Evolutionary conservation across 2,888 invertebrate genomes (phyloP).

Genomic region (Priapulus caudatus): DNA sequence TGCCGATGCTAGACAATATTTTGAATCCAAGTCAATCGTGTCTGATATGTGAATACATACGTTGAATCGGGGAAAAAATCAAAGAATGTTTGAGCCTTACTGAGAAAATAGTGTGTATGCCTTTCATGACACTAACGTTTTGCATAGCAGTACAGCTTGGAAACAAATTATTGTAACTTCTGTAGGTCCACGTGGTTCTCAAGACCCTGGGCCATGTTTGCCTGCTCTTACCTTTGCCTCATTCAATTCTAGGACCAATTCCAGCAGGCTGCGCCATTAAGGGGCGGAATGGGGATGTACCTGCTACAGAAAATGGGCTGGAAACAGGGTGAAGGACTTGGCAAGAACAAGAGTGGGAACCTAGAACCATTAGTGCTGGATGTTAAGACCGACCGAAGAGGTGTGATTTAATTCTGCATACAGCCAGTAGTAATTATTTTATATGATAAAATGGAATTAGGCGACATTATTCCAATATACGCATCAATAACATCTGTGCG

Average conservation of each 20-base stretch:
- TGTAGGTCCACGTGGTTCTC: too few relatives aligned
- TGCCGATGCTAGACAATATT: too few relatives aligned
- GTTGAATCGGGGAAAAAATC: too few relatives aligned
- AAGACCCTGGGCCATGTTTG: too few relatives aligned
- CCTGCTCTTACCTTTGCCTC: too few relatives aligned
- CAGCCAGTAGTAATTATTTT: background rate
- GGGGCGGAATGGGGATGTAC: constrained; percentile 91
- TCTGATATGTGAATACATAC: too few relatives aligned
- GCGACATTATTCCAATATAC: background rate
- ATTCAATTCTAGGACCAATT: constrained; percentile 96
- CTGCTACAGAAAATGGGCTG: constrained; percentile 97
- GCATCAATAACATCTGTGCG: background rate
- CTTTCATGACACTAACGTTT: too few relatives aligned
- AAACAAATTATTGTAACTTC: too few relatives aligned
- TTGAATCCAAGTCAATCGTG: too few relatives aligned
- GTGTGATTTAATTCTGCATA: constrained; percentile 37
- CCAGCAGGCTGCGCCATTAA: constrained; percentile 73
- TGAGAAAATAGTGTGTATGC: too few relatives aligned
- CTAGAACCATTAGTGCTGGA: constrained; percentile 78
- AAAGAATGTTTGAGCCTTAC: too few relatives aligned
- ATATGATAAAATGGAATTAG: background rate
- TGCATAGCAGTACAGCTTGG: too few relatives aligned
- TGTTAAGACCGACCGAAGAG: constrained; percentile 90
- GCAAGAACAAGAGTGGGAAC: constrained; percentile 83
- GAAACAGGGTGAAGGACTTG: constrained; percentile 90